phyloP scores from a whole-genome alignment of 2,113 vertebrate genomes.

The Pituophis catenifer region DNA sequence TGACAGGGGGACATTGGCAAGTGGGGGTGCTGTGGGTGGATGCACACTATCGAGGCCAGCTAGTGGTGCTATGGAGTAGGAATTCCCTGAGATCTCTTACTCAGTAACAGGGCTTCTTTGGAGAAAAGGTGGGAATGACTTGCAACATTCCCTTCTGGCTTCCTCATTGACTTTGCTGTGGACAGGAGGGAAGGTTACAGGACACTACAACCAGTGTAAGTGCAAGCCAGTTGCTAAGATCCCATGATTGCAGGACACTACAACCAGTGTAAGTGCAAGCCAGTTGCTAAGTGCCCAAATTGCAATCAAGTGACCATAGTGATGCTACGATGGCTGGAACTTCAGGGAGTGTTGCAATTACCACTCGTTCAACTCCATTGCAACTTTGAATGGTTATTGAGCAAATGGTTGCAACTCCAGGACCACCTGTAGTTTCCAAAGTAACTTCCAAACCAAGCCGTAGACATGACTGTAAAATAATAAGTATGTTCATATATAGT shows the following conservation, averaged over 20 bases:
- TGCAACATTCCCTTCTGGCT: background rate
- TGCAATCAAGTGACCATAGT: background rate
- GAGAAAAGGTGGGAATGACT: background rate
- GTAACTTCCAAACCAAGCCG: background rate
- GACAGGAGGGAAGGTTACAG: background rate
- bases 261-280: background rate
- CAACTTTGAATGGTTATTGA: background rate
- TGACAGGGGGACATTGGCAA: background rate
- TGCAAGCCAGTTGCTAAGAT: background rate
- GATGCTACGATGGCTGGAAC: background rate
- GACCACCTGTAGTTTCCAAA: background rate
- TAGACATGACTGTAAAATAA: background rate
- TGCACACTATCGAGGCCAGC: background rate
- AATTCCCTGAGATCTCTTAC: background rate
- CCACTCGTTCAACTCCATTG: background rate
- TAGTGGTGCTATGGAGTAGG: background rate
- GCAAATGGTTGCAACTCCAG: background rate
- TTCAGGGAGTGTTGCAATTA: background rate
- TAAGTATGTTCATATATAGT: background rate
- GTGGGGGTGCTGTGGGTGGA: background rate
- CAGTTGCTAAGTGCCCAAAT: background rate
- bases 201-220: background rate
- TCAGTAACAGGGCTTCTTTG: background rate
- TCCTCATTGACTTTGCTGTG: background rate
- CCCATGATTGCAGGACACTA: background rate